Percentiles rank a stretch among this genome's conserved stretches.
phyloP scores from a whole-genome alignment of 2,797 vertebrate genomes.

The Oceanodroma leucorhoa region DNA sequence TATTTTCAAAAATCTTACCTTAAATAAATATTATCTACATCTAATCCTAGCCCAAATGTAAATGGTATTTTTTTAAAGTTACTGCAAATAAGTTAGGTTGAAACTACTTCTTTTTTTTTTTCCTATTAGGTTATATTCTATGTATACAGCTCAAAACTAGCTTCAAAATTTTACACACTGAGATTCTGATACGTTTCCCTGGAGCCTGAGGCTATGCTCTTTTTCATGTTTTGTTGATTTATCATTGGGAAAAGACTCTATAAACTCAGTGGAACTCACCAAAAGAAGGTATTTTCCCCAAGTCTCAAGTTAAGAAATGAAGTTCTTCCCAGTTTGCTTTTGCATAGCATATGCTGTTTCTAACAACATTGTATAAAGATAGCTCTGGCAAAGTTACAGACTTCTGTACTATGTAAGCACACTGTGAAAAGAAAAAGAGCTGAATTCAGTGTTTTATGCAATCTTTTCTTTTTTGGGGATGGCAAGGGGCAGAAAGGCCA shows the following conservation, averaged over 20 bases:
- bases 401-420: neutral
- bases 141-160: neutral
- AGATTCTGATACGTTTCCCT: neutral
- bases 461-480: neutral
- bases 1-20: neutral
- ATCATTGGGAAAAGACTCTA: neutral
- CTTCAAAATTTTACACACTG: neutral
- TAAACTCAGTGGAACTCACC: neutral
- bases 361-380: neutral
- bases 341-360: neutral
- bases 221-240: neutral
- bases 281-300: neutral
- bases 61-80: neutral
- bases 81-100: neutral
- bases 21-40: neutral
- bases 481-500: neutral
- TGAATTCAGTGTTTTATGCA: neutral
- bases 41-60: neutral
- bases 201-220: neutral
- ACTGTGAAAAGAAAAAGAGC: neutral
- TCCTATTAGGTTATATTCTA: neutral
- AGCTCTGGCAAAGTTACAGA: neutral
- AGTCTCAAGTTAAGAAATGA: neutral
- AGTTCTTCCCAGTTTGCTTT: neutral
- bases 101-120: fast-evolving